Conservation (phyloP, 2,797 vertebrate genomes). For the Australoheros facetus region DNA sequence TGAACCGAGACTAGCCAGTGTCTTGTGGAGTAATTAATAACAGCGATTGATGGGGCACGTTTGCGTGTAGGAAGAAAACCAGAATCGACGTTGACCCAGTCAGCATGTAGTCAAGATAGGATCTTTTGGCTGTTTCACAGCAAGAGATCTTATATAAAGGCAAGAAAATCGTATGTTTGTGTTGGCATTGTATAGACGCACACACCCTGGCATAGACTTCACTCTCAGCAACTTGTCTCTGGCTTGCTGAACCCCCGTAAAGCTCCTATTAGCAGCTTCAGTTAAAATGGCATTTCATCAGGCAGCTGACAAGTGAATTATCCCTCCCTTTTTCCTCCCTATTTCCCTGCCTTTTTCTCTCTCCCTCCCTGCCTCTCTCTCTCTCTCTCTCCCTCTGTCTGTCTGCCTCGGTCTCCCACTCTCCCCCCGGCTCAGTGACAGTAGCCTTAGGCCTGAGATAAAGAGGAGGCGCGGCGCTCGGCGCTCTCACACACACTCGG, state of each 20-base stretch:
- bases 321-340: slow-evolving; percentile 69
- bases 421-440: slow-evolving; percentile 96
- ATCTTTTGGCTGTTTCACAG: slow-evolving; percentile 14
- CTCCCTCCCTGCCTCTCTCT: slow-evolving; percentile 56
- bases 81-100: slow-evolving; percentile 23
- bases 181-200: slow-evolving; percentile 19
- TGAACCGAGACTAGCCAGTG: neutral
- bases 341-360: slow-evolving; percentile 55
- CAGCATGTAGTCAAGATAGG: slow-evolving; percentile 7
- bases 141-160: slow-evolving; percentile 24
- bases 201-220: slow-evolving; percentile 32
- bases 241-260: slow-evolving; percentile 72
- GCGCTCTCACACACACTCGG: slow-evolving; percentile 79
- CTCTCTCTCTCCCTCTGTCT: slow-evolving; percentile 67
- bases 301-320: slow-evolving; percentile 82
- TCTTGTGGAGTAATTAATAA: slow-evolving; percentile 7
- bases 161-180: neutral
- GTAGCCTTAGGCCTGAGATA: slow-evolving; percentile 98
- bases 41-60: neutral
- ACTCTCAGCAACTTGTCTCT: slow-evolving; percentile 67
- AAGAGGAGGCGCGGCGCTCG: slow-evolving; percentile 88
- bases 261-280: slow-evolving; percentile 89
- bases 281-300: slow-evolving; percentile 87
- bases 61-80: neutral
- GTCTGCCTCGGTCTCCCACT: slow-evolving; percentile 85